Percentiles rank a stretch among this genome's conserved stretches.
These are phyloP conservation scores for Nyctibius grandis DNA, from an alignment of 2,797 vertebrate species.

Conservation along the genomic window DNA sequence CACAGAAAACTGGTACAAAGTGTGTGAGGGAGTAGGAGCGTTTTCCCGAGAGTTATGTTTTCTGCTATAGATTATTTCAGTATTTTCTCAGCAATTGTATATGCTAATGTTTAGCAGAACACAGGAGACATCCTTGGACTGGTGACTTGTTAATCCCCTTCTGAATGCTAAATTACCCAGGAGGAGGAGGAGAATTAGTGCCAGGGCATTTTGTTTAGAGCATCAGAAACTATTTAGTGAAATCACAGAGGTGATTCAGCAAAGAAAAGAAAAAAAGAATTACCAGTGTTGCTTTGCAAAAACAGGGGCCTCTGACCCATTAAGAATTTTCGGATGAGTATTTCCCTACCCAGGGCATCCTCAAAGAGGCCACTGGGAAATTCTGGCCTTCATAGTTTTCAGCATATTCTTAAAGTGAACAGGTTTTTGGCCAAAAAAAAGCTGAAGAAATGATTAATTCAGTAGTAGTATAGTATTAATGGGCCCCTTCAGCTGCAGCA, in stretches of 20 bases:
- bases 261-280: background rate
- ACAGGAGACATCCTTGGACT: background rate
- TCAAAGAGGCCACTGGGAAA: background rate
- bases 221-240: background rate
- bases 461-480: background rate
- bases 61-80: background rate
- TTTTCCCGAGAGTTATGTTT: background rate
- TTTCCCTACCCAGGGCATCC: background rate
- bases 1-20: background rate
- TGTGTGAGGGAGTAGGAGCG: rapidly evolving
- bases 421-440: background rate
- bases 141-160: background rate
- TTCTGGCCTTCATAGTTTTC: background rate
- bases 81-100: background rate
- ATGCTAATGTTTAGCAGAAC: background rate
- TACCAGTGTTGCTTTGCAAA: background rate
- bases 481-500: background rate
- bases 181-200: background rate
- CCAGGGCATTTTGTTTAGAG: background rate
- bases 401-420: background rate
- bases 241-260: background rate
- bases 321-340: background rate
- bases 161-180: background rate
- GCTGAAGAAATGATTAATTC: background rate
- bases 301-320: background rate